These are phyloP conservation scores for Nasonia vitripennis DNA, from an alignment of 1,140 invertebrate species.

Conservation along the genomic window DNA sequence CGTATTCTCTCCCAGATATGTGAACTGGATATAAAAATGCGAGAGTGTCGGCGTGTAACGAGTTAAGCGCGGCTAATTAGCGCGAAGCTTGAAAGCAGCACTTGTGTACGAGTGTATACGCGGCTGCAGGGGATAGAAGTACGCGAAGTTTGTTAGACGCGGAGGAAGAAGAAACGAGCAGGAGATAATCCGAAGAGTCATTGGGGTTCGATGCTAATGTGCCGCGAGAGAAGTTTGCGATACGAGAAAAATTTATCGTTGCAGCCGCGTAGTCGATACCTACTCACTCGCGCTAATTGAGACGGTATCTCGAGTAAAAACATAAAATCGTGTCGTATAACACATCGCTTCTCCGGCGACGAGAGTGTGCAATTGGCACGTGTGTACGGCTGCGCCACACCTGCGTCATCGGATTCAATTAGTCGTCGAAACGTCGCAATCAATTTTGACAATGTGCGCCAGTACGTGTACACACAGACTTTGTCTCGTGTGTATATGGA, in stretches of 20 bases:
- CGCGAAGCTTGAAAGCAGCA: background rate
- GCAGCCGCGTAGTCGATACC: background rate
- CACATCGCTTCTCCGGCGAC: too few species aligned
- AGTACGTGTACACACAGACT: background rate
- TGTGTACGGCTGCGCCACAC: background rate
- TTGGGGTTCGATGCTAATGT: constrained; percentile 29
- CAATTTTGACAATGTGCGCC: background rate
- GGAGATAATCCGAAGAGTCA: constrained; percentile 26
- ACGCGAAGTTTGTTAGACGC: background rate
- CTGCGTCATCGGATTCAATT: background rate
- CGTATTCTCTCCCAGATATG: background rate
- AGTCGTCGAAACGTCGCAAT: background rate
- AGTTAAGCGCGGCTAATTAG: constrained; percentile 28
- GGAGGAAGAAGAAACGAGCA: background rate
- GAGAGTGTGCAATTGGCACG: background rate
- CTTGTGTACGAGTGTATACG: too few species aligned
- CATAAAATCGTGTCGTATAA: too few species aligned
- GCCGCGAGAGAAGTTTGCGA: constrained; percentile 3
- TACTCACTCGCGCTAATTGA: background rate
- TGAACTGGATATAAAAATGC: background rate
- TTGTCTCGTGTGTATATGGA: background rate
- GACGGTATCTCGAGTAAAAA: background rate
- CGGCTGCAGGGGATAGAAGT: background rate
- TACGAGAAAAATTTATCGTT: constrained; percentile 22
- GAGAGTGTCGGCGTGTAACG: background rate